Evolutionary conservation across 1,140 invertebrate genomes (phyloP), one percentile per base, ranked within the genome.

Genomic region (Bicyclus anynana): DNA sequence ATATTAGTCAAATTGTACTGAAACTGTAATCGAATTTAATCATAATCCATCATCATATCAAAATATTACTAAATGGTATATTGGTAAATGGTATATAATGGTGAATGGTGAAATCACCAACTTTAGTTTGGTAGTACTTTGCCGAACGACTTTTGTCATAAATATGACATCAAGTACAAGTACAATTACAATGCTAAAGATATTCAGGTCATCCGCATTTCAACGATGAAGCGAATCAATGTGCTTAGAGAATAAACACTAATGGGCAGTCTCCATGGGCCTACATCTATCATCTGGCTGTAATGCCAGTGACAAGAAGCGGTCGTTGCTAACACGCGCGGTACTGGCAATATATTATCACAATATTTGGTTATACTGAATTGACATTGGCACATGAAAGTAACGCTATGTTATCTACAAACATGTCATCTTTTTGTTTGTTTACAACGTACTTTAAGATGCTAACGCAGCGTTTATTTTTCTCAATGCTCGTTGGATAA

Each of bases 241-340:
- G 12, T 1, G 29, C 10, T 33, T n/a, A 33, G 7, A 33, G 7
- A 4, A 33, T 33, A 12, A 2, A 33, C 29, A 6, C 29, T 33
- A 12, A 7, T 40, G 37, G 13, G 37, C 37, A 40, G 14, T 40
- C 42, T 51, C 14, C 33, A 40, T 47, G 33, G 52, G 56, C 38
- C 40, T 52, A 40, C 26, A 59, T 59, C 49, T 52, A 52, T 59
- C 56, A 59, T 59, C 40, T 44, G 12, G 49, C n/a, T 12, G 44
- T 52, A 52, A 59, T 46, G 56, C 20, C 26, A 40, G 48, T 52
- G 56, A 52, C 56, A 59, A 48, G 23, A 47, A 26, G 49, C 49
- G 48, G 56, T 40, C 13, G 37, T 40, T 40, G 13, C 37, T 40
- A 40, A 14, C 37, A 40, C 17, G 29, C 51, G 40, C 29, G 18